Percentiles rank a stretch among this genome's conserved stretches.
Evolutionary conservation across 2,888 invertebrate genomes (phyloP).

Genomic region (Drosophila lacicola): DNA sequence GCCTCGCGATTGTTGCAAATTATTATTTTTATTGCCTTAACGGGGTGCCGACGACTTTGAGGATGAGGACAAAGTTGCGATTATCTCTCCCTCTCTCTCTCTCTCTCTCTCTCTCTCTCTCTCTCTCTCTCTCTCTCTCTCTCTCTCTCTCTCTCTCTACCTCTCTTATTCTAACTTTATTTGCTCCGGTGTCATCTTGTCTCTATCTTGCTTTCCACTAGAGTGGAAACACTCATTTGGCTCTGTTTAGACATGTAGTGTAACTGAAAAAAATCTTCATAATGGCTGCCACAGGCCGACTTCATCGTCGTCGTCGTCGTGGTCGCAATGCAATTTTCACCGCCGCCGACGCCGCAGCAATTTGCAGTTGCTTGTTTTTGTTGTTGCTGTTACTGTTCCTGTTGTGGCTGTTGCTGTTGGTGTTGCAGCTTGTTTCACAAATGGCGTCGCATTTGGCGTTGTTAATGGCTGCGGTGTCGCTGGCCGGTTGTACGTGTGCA

Average conservation of each 20-base stretch:
- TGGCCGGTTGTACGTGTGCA: constrained; percentile 58
- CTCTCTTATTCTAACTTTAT: background rate
- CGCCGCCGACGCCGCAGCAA: constrained; percentile 58
- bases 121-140: background rate
- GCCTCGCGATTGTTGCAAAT: constrained; percentile 62
- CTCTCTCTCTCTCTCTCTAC: background rate
- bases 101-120: background rate
- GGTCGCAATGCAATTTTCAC: constrained; percentile 72
- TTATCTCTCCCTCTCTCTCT: constrained; percentile 30
- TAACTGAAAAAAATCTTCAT: constrained; percentile 79
- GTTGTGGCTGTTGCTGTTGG: constrained; percentile 41
- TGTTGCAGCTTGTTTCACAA: constrained; percentile 74
- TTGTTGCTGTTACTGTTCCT: constrained; percentile 18
- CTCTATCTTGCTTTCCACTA: constrained; percentile 30
- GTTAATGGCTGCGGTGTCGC: constrained; percentile 71
- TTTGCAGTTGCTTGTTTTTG: constrained; percentile 58
- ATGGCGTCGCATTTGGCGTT: constrained; percentile 81
- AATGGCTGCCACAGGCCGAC: constrained; percentile 74
- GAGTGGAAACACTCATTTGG: constrained; percentile 75
- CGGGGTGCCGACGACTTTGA: constrained; percentile 30
- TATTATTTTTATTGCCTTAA: constrained; percentile 47
- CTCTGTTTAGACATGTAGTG: constrained; percentile 77
- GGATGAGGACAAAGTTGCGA: constrained; percentile 64
- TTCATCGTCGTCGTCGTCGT: constrained; percentile 28
- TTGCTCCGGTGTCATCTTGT: background rate